Conservation (phyloP, 2,888 invertebrate genomes). For the Leptura quadrifasciata region DNA sequence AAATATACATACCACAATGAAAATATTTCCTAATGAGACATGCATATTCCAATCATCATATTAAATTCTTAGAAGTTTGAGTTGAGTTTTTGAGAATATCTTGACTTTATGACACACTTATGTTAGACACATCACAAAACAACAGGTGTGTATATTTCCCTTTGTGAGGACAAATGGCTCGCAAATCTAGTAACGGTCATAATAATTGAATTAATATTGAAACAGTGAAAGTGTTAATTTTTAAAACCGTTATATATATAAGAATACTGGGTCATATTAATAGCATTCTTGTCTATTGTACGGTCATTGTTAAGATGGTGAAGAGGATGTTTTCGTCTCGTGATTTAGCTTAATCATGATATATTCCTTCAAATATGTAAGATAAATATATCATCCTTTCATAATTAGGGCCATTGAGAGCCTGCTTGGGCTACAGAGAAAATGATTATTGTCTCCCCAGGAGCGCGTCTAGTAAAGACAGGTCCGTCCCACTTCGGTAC, state of each 20-base stretch:
- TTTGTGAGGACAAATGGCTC: not conserved
- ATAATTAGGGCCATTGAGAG: no score
- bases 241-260: conserved; percentile 24
- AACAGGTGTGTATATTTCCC: not conserved
- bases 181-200: conserved; percentile 19
- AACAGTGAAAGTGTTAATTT: conserved; percentile 35
- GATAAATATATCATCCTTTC: no score
- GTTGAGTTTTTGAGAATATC: not conserved
- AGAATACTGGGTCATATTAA: conserved; percentile 23
- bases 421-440: no score
- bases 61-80: not conserved
- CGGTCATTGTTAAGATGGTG: no score
- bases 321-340: no score
- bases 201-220: conserved; percentile 28
- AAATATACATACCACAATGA: conserved; percentile 18
- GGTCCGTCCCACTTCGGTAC: no score
- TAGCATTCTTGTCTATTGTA: conserved; percentile 2
- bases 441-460: no score
- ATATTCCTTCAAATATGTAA: no score
- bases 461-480: no score
- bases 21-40: conserved; percentile 5
- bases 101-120: conserved; percentile 5
- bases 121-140: not conserved
- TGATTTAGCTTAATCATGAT: no score
- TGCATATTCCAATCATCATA: conserved; percentile 3